Conservation (phyloP, 2,888 invertebrate genomes). For the Lasioglossum pauxillum region DNA sequence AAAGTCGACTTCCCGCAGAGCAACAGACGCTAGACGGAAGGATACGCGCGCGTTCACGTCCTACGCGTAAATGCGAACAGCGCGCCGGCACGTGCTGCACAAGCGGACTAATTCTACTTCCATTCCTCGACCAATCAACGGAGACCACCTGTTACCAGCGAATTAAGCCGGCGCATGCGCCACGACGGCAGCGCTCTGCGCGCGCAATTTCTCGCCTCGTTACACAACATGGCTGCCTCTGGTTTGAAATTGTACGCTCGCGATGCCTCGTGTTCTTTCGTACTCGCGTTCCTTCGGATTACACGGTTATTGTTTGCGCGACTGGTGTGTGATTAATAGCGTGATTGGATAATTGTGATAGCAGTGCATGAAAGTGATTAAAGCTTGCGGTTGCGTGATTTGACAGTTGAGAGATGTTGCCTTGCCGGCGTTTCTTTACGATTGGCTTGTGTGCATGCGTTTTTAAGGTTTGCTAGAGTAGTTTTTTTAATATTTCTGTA, state of each 20-base stretch:
- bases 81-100: slow-evolving; percentile 65
- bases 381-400: not conserved
- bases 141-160: slow-evolving; percentile 83
- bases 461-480: not conserved
- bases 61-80: slow-evolving; percentile 71
- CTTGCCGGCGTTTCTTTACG: not conserved
- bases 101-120: slow-evolving; percentile 35
- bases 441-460: not conserved
- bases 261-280: not conserved
- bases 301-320: no score
- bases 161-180: slow-evolving; percentile 67
- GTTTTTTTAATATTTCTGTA: not conserved
- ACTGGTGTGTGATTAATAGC: not conserved
- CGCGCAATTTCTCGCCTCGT: slow-evolving; percentile 39
- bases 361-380: not conserved
- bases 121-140: slow-evolving; percentile 79
- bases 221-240: not conserved
- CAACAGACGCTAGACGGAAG: slow-evolving; percentile 9
- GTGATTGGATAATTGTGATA: not conserved
- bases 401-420: no score
- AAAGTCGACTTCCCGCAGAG: slow-evolving; percentile 39
- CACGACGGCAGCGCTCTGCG: slow-evolving; percentile 32
- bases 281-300: no score
- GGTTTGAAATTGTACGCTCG: slow-evolving; percentile 16
- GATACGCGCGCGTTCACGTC: slow-evolving; percentile 64